phyloP scores from a whole-genome alignment of 2,797 vertebrate species.

The Tiaroga cobitis region DNA sequence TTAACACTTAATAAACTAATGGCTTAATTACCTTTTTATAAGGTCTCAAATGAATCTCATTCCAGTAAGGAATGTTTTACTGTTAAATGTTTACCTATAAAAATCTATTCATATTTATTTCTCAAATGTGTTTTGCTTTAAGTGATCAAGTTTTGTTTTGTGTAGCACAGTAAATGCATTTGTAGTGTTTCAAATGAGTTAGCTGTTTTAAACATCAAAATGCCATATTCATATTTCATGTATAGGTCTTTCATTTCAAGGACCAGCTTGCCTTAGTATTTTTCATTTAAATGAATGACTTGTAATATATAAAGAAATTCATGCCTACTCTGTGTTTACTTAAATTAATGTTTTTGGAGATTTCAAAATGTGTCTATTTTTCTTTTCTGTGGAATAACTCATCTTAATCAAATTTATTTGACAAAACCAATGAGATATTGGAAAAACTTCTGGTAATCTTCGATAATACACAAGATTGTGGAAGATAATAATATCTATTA shows the following conservation, averaged over 20 bases:
- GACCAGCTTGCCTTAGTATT: background rate
- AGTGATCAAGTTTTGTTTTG: background rate
- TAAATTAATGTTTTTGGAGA: conserved; percentile 16
- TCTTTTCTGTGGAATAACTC: background rate
- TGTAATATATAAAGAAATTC: conserved; percentile 24
- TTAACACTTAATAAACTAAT: conserved; percentile 14
- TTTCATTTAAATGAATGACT: background rate
- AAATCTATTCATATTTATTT: conserved; percentile 9
- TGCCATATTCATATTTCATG: conserved; percentile 1
- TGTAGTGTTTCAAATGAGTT: conserved; percentile 4
- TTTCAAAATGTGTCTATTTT: conserved; percentile 19
- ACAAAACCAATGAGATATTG: background rate
- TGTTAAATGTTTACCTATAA: conserved; percentile 28
- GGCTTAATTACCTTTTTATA: background rate
- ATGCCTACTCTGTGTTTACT: background rate
- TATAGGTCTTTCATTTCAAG: background rate
- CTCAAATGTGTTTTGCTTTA: background rate
- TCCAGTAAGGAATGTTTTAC: background rate
- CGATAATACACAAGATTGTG: background rate
- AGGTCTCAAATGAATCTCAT: background rate
- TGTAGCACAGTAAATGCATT: conserved; percentile 1
- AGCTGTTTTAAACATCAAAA: background rate
- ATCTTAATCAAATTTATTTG: conserved; percentile 13
- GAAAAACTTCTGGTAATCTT: background rate
- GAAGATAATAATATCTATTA: background rate